Percentiles rank a stretch among this genome's conserved stretches.
phyloP scores from a whole-genome alignment of 2,797 vertebrate species.

The Acipenser ruthenus region DNA sequence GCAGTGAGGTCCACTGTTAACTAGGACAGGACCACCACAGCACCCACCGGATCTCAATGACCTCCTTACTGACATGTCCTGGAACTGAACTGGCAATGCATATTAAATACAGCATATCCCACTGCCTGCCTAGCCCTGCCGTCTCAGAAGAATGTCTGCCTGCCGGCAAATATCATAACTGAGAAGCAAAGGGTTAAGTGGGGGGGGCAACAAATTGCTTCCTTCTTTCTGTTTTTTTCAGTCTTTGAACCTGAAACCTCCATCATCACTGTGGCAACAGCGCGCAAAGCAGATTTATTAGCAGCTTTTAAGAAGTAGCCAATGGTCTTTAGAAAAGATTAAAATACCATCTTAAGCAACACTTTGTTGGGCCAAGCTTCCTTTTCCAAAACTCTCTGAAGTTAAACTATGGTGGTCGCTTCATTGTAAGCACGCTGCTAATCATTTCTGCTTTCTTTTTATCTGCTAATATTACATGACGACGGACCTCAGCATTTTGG shows the following conservation, averaged over 20 bases:
- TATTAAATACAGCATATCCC: no score
- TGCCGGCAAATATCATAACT: no score
- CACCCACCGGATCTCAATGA: no score
- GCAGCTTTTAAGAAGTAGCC: conserved; percentile 33
- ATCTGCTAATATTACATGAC: conserved; percentile 21
- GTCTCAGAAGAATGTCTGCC: no score
- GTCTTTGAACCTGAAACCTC: conserved; percentile 34
- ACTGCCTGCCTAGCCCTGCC: no score
- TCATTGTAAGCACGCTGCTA: conserved; percentile 22
- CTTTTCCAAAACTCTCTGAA: conserved; percentile 23
- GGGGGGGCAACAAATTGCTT: neutral
- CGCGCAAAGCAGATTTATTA: conserved; percentile 47
- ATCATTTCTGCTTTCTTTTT: conserved; percentile 4
- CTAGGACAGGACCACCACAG: no score
- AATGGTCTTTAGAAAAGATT: conserved; percentile 41
- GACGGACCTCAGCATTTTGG: conserved; percentile 10
- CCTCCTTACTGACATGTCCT: no score
- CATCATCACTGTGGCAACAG: conserved; percentile 33
- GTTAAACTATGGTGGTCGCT: conserved; percentile 14
- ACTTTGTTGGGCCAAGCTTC: conserved; percentile 24
- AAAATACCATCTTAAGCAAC: conserved; percentile 39
- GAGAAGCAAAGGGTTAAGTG: neutral
- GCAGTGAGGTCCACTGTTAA: no score
- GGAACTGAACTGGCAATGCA: no score
- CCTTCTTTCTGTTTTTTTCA: conserved; percentile 18